Base-by-base conservation (phyloP, 2,113 vertebrate species). In the Heptranchias perlo region DNA sequence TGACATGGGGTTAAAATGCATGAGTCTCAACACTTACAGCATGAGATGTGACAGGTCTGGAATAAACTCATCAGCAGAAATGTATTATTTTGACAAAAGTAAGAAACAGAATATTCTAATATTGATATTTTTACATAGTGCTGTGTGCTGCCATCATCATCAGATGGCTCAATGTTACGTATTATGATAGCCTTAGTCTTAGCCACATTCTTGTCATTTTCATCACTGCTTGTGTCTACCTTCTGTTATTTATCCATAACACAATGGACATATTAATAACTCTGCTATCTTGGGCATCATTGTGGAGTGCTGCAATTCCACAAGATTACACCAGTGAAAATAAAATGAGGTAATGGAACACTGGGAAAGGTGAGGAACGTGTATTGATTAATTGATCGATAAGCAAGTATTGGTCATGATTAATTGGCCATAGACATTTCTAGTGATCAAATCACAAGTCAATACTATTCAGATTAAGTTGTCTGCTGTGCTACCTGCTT, bases 381-480 rank as follows among this genome's bases (percentile, higher is more conserved):
- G 65, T 95, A 95, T 95, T 52, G 47, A 95, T 95, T 49, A 52
- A 95, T 95, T 95, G 94, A 69, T 95, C 44, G 3, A 95, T 52
- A 67, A 52, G 25, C 13, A 16, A 95, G 23, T 73, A 95, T 95
- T 95, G 94, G 44, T 25, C 64, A 95, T 95, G 94, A 95, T 95
- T 69, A 95, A 69, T 95, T 95, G 94, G 65, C 28, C 94, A 73
- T 52, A 95, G 94, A 95, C 52, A 95, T 95, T 95, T 95, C 44
- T 13, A 95, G 65, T 95, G 94, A 95, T 95, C 94, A 95, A 95
- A 95, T 67, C 94, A 28, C 94, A 95, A 69, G 52, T 95, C 94
- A 69, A 95, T 95, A 49, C 39, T 52, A 49, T 69, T 95, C 94
- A 73, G 65, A 95, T 95, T 69, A 95, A 95, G 23, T 69, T 95